phyloP scores from a whole-genome alignment of 1,140 invertebrate genomes.

The Brachionus paranguensis region DNA sequence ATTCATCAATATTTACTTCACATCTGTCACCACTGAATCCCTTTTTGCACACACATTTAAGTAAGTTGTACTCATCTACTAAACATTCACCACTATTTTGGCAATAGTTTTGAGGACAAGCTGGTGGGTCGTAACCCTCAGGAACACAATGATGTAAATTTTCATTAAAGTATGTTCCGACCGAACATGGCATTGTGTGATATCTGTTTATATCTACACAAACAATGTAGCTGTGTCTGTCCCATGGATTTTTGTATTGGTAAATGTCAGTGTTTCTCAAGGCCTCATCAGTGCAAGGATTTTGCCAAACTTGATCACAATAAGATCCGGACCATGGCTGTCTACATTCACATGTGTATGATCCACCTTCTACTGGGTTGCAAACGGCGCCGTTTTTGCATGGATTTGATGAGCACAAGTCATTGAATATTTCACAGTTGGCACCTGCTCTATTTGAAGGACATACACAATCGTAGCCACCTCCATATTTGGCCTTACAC shows the following conservation, averaged over 20 bases:
- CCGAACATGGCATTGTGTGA: constrained; percentile 36
- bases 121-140: constrained; percentile 27
- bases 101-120: constrained; percentile 2
- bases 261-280: neutral
- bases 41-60: constrained; percentile 31
- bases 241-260: constrained; percentile 27
- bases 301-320: constrained; percentile 33
- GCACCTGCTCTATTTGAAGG: neutral
- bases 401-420: constrained; percentile 39
- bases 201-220: constrained; percentile 34
- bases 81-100: constrained; percentile 28
- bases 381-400: constrained; percentile 41
- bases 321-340: neutral
- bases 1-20: constrained; percentile 39
- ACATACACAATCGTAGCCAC: constrained; percentile 44
- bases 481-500: constrained; percentile 45
- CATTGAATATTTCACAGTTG: constrained; percentile 36
- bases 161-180: constrained; percentile 35
- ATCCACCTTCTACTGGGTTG: constrained; percentile 7
- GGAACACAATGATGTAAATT: constrained; percentile 38
- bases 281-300: constrained; percentile 13
- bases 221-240: constrained; percentile 26
- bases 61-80: constrained; percentile 4
- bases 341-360: constrained; percentile 4
- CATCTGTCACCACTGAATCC: constrained; percentile 34